Percentiles rank a stretch among this genome's conserved stretches.
phyloP scores from a whole-genome alignment of 2,113 vertebrate species.

The human region DNA sequence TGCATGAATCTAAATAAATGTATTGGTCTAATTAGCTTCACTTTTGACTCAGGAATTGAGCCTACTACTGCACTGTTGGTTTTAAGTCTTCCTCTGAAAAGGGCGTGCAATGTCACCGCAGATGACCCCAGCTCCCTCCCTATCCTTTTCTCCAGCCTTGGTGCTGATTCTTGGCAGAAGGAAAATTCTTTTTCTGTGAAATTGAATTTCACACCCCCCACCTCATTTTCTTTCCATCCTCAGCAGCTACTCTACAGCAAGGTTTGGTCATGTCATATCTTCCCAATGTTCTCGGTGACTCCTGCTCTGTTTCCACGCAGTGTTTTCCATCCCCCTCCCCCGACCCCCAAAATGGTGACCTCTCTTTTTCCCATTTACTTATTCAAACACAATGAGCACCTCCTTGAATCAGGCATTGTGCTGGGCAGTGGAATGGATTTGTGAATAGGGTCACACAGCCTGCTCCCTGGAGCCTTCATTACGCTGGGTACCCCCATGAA shows the following conservation, averaged over 20 bases:
- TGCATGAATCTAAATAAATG: background rate
- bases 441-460: background rate
- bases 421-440: background rate
- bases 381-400: background rate
- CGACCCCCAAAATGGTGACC: background rate
- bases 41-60: background rate
- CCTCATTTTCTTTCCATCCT: background rate
- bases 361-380: background rate
- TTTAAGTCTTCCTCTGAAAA: background rate
- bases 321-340: accelerated
- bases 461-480: background rate
- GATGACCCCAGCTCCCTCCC: background rate
- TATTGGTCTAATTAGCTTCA: background rate
- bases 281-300: background rate
- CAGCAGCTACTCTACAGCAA: background rate
- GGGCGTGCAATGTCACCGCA: background rate
- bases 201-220: background rate
- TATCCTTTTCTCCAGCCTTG: background rate
- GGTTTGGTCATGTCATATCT: background rate
- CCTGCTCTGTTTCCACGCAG: background rate
- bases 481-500: no score
- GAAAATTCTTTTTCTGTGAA: background rate
- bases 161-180: background rate
- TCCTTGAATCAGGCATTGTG: background rate
- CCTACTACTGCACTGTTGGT: background rate